Conservation (phyloP, 1,140 invertebrate genomes). For the Prorops nasuta region DNA sequence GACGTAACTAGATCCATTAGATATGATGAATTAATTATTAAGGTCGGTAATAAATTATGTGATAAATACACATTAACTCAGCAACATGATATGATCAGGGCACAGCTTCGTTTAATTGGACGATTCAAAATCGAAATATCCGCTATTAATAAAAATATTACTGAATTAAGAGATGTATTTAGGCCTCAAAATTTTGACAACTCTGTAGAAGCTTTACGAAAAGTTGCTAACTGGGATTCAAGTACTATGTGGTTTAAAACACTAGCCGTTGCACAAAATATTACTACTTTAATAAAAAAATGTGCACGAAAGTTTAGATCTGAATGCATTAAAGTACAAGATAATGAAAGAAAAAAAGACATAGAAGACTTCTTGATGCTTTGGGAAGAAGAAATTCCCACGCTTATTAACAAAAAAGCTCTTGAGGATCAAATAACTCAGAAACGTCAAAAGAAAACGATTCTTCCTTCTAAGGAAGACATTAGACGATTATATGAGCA, state of each 20-base stretch:
- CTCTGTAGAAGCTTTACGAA: neutral
- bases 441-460: constrained; percentile 3
- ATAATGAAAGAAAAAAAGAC: constrained; percentile 8
- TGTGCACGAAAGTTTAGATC: neutral
- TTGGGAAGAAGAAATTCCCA: constrained; percentile 12
- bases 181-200: constrained; percentile 5
- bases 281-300: constrained; percentile 13
- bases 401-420: constrained; percentile 9
- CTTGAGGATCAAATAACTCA: constrained; percentile 12
- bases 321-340: constrained; percentile 7
- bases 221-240: constrained; percentile 6
- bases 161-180: constrained; percentile 3
- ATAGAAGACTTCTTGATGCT: constrained; percentile 13
- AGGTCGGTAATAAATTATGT: constrained; percentile 16
- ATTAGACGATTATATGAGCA: neutral
- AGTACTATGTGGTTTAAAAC: constrained; percentile 6
- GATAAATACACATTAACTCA: constrained; percentile 14
- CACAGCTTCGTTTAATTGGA: constrained; percentile 11
- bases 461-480: neutral
- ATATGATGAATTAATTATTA: constrained; percentile 23
- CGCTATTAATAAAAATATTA: constrained; percentile 1
- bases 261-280: constrained; percentile 7
- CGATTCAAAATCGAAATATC: constrained; percentile 1
- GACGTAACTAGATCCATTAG: constrained; percentile 11
- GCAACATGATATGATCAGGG: constrained; percentile 16